phyloP scores from a whole-genome alignment of 92 coral and sea anemone genomes.

The Bergia puertoricense region DNA sequence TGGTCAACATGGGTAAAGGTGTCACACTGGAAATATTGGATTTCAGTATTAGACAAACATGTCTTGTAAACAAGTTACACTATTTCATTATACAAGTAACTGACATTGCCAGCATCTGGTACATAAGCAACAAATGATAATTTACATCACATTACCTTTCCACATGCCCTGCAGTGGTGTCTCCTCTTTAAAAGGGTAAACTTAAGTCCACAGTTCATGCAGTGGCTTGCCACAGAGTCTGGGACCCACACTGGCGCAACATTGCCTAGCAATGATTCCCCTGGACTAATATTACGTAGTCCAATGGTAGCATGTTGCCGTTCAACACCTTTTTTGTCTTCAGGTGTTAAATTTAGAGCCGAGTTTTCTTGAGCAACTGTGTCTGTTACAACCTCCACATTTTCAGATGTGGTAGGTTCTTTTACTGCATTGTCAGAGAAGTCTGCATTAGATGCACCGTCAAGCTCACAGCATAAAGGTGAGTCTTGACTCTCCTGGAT shows the following conservation, averaged over 20 bases:
- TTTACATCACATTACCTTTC: conserved; percentile 72
- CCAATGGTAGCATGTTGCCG: conserved; percentile 1
- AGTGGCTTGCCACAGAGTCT: conserved; percentile 83
- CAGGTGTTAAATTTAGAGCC: neutral
- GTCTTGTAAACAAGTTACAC: neutral
- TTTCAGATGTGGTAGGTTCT: neutral
- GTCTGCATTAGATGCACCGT: neutral
- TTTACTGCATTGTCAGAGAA: neutral
- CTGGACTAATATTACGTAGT: conserved; percentile 72
- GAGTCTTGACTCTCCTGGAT: neutral
- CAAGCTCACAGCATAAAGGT: neutral
- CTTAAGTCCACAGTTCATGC: conserved; percentile 94
- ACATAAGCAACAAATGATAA: neutral
- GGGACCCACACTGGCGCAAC: conserved; percentile 97
- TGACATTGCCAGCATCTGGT: neutral
- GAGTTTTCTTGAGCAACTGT: neutral
- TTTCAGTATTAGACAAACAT: neutral
- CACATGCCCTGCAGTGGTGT: conserved; percentile 98
- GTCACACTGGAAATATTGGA: neutral
- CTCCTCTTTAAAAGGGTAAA: conserved; percentile 81
- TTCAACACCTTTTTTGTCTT: neutral
- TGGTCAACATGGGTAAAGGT: too few relatives aligned
- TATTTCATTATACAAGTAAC: too few relatives aligned
- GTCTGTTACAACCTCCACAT: neutral
- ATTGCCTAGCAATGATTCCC: conserved; percentile 87